Conservation (phyloP, 2,113 vertebrate genomes). For the Nothoprocta perdicaria region DNA sequence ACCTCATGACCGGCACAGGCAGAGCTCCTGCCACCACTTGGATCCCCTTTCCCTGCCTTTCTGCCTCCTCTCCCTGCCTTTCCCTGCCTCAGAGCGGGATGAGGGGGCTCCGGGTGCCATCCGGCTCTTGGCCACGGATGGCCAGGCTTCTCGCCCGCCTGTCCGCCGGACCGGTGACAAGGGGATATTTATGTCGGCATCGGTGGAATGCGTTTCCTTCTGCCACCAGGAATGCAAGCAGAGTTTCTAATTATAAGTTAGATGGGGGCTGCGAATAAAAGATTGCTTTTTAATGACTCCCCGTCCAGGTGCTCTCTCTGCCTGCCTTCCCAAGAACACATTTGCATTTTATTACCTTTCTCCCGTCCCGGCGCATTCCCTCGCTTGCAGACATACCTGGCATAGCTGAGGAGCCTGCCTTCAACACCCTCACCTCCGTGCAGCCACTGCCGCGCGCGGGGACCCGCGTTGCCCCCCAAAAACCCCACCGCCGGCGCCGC, state of each 20-base stretch:
- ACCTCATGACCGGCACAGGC: not conserved
- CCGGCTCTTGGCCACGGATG: not conserved
- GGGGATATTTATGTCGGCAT: conserved; percentile 59
- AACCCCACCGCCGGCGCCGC: no score
- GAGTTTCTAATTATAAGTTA: conserved; percentile 71
- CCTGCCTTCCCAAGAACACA: conserved; percentile 58
- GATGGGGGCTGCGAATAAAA: conserved; percentile 66
- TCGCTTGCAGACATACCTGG: conserved; percentile 69
- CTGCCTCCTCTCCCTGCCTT: not conserved
- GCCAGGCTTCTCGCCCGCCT: no score
- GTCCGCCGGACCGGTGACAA: conserved; percentile 3
- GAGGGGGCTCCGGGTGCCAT: not conserved
- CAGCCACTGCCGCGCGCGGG: not conserved
- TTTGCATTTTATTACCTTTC: conserved; percentile 74
- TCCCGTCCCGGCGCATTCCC: conserved; percentile 59
- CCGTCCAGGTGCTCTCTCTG: conserved; percentile 66
- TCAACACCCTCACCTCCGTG: conserved; percentile 31
- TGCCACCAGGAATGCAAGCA: conserved; percentile 63
- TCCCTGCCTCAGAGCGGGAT: not conserved
- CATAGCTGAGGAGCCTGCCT: conserved; percentile 53
- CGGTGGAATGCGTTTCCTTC: conserved; percentile 60
- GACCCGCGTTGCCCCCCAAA: no score
- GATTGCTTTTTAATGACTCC: conserved; percentile 68
- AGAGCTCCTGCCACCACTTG: not conserved
- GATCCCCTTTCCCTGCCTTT: not conserved